Percentiles rank a stretch among this genome's conserved stretches.
Conservation (phyloP, 2,797 vertebrate species). For the Darevskia mixta region DNA sequence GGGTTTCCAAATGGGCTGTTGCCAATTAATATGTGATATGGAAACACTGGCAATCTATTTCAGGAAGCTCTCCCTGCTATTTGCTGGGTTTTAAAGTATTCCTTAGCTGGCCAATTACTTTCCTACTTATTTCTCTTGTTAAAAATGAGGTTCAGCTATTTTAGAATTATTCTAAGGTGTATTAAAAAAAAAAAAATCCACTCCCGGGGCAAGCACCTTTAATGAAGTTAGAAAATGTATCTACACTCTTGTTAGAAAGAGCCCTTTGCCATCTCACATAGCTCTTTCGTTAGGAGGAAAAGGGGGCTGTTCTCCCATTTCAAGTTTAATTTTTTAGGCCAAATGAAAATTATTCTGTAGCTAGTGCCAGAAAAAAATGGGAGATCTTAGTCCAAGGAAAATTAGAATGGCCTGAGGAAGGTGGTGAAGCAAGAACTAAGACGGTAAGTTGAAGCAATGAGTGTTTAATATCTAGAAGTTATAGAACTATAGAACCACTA, state of each 20-base stretch:
- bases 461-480: conserved; percentile 6
- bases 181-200: background rate
- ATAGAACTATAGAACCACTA: conserved; percentile 5
- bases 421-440: background rate
- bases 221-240: conserved; percentile 39
- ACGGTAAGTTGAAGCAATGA: background rate
- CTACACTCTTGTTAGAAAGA: conserved; percentile 23
- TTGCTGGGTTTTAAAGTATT: conserved; percentile 31
- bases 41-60: conserved; percentile 41
- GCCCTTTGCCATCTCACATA: conserved; percentile 8
- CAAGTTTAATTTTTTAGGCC: conserved; percentile 32
- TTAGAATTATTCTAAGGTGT: conserved; percentile 31
- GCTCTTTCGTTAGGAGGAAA: conserved; percentile 13
- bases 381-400: background rate
- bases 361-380: conserved; percentile 3
- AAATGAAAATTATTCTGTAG: conserved; percentile 26
- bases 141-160: conserved; percentile 27
- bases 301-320: conserved; percentile 10
- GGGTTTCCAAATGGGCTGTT: conserved; percentile 1
- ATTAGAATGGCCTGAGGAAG: conserved; percentile 1
- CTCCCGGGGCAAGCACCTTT: conserved; percentile 26
- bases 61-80: conserved; percentile 1
- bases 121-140: conserved; percentile 35
- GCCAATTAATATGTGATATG: conserved; percentile 46
- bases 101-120: conserved; percentile 30